Evolutionary conservation across 37 sponge, comb jelly and placozoan genomes (phyloP), one percentile per base, ranked within the genome.

Genomic region (Beroe forskalii): DNA sequence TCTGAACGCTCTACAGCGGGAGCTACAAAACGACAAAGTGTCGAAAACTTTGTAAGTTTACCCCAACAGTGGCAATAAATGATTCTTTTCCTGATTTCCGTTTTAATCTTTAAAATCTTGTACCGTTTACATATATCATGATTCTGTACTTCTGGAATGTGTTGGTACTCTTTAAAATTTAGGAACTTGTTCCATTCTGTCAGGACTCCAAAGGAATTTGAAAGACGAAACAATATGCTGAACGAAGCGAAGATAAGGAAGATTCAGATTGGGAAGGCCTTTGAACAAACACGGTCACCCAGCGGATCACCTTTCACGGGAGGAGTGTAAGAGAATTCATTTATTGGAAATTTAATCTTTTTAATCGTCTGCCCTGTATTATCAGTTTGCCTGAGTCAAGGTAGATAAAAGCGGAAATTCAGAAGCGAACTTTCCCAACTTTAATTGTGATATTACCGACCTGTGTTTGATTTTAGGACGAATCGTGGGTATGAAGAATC

Each of bases 161-260:
- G 55, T 48, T 17, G 55, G 12, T 48, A 6, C 55, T 48, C 55
- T 48, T 12, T 17, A 48, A 64, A 64, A 8, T 6, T n/a, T 20
- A 28, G 24, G 4, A 8, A 4, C 4, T 64, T 23, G 30, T 27
- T 64, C 3, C 25, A 22, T 64, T n/a, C 14, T 23, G 4, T n/a
- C 86, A 80, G 86, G 24, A 33, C 86, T 4, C 86, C 86, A 3
- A 80, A 80, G 27, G 86, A 80, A 48, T 80, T 42, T 25, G 86
- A 80, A 1, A 80, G 86, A 42, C 43, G 86, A 4, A 80, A 41
- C n/a, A 80, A 80, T 24, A 80, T 80, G 86, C 30, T 80, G 30
- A 80, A 80, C 27, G 86, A 80, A 25, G 86, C 86, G 17, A 80
- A 80, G 86, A 80, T 80, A 32, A 17, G 86, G 30, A 80, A 80